Percentiles rank a stretch among this genome's conserved stretches.
phyloP scores from a whole-genome alignment of 2,113 vertebrate species.

The Sapajus apella region DNA sequence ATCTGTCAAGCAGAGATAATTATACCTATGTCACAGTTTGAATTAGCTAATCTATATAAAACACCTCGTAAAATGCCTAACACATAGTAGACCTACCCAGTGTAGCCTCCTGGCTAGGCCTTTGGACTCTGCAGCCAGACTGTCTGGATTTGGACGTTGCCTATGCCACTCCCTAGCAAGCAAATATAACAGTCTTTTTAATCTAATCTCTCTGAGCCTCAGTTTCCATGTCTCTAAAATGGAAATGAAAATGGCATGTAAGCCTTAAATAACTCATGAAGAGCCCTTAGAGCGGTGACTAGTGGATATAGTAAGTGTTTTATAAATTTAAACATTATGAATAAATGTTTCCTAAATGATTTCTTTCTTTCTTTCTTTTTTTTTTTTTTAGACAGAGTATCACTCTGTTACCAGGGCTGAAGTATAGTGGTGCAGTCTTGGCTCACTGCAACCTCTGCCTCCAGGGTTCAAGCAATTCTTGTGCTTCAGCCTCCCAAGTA shows the following conservation, averaged over 20 bases:
- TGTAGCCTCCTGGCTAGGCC: not conserved
- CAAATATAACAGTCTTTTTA: not conserved
- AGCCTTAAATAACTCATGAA: not conserved
- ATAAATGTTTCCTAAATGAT: not conserved
- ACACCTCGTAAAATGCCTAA: conserved; percentile 73
- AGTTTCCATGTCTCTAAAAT: conserved; percentile 43
- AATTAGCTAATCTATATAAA: conserved; percentile 80
- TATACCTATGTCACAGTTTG: conserved; percentile 65
- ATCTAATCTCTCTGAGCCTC: not conserved
- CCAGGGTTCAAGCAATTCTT: too few relatives aligned
- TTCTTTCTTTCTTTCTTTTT: not conserved
- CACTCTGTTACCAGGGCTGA: too few relatives aligned
- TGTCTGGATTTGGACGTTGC: conserved; percentile 9
- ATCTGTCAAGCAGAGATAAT: conserved; percentile 75
- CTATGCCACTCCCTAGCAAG: not conserved
- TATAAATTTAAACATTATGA: not conserved
- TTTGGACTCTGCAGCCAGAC: not conserved
- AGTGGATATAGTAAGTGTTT: not conserved
- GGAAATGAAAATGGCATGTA: not conserved
- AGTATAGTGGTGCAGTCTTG: too few relatives aligned
- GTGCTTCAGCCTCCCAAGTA: too few relatives aligned
- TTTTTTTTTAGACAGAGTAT: too few relatives aligned
- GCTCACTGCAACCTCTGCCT: too few relatives aligned
- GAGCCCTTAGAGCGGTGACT: not conserved
- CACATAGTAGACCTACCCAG: conserved; percentile 60